Base-by-base conservation (phyloP, 2,888 invertebrate species). In the Malacosoma neustria region DNA sequence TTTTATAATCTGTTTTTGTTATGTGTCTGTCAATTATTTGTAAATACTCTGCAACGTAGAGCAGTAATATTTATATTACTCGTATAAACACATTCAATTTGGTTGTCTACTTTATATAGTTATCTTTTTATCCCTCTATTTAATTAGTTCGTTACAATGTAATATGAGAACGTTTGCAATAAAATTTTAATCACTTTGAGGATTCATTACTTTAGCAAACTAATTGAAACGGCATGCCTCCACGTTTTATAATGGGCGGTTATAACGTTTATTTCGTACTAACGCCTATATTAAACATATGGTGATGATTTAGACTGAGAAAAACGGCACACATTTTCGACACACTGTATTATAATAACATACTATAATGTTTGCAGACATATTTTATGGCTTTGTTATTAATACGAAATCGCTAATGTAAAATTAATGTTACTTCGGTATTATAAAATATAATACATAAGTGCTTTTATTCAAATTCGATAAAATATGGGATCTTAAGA, bases 191-290 rank as follows among this genome's bases (percentile, higher is more conserved):
- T 37, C 35, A 39, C 30, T 35, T 36, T 41, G 40, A 34, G 38
- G 31, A 41, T 36, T 33, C 38, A 36, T 43, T 41, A 41, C 35
- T 29, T 32, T 13, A 29, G 31, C 29, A 11, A 29, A 30, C 30
- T 35, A 70, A 76, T 70, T 70, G 54, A 64, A 64, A 62, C 66
- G 61, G 62, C 61, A 69, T 72, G 72, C 53, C 59, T 45, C 46
- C 46, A 41, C 39, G 41, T 37, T 41, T 41, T 47, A 47, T 40
- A 50, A 52, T 48, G 49, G 48, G 43, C 48, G 45, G 40, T 48
- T 49, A 37, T 34, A 48, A 48, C 43, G 63, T 66, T 66, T 67
- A 68, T 58, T 53, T 60, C 57, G 57, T 22, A 54, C 54, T 48
- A 45, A 53, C 43, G 49, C 44, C 40, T 22, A 45, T 54, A 54